Conservation (phyloP, 2,113 vertebrate species). For the Equus przewalskii region DNA sequence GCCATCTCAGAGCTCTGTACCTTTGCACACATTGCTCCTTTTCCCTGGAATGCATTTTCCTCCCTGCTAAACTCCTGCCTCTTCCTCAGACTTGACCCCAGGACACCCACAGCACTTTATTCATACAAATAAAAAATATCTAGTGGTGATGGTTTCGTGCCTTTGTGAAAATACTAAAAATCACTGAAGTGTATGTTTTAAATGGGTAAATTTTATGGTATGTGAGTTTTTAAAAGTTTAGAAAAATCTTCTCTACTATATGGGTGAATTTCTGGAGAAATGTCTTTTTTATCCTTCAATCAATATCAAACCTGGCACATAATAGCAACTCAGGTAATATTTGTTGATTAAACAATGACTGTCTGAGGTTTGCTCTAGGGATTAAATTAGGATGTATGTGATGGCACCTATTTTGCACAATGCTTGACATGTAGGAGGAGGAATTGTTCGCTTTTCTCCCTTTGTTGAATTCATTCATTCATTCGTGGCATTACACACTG, state of each 20-base stretch:
- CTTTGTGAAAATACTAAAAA: background rate
- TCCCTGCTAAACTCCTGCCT: background rate
- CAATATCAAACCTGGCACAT: background rate
- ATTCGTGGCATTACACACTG: background rate
- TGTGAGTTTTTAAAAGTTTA: background rate
- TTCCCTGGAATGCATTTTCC: conserved; percentile 15
- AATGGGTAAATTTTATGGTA: background rate
- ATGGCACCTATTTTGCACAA: background rate
- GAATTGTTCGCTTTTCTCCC: background rate
- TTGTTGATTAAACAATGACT: background rate
- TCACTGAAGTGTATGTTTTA: background rate
- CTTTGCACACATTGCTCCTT: background rate
- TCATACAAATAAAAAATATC: conserved; percentile 2
- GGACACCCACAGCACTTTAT: background rate
- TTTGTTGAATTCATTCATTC: conserved; percentile 20
- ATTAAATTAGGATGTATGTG: background rate
- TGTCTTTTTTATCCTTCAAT: background rate
- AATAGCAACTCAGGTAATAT: background rate
- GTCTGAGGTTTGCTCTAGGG: background rate
- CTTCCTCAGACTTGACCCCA: background rate
- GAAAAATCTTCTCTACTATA: background rate
- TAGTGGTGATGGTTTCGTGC: background rate
- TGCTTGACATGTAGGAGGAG: background rate
- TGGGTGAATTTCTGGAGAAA: background rate
- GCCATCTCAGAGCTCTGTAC: background rate